These are phyloP conservation scores for Lordiphosa mommai DNA, from an alignment of 1,140 invertebrate genomes.

Conservation along the genomic window DNA sequence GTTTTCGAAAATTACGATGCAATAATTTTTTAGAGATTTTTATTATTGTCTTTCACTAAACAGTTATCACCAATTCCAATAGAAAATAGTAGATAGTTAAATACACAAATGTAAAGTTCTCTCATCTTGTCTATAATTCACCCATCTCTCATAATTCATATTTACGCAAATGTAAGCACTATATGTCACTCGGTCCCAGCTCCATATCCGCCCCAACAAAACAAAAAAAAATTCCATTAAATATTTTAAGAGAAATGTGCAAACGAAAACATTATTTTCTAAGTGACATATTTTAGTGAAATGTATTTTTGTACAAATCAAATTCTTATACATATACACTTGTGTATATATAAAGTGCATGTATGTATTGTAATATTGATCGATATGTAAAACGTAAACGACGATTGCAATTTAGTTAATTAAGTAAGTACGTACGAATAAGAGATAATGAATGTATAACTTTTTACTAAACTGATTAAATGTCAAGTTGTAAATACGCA, in stretches of 20 bases:
- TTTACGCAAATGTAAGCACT: neutral
- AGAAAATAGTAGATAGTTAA: neutral
- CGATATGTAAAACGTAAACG: neutral
- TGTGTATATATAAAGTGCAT: slow-evolving; percentile 12
- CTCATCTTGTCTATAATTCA: no score
- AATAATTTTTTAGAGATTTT: no score
- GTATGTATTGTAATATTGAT: neutral
- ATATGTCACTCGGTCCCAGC: slow-evolving; percentile 29
- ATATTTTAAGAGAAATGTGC: slow-evolving; percentile 55
- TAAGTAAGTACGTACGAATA: neutral
- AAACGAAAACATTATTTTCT: slow-evolving; percentile 65
- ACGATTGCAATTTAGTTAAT: slow-evolving; percentile 2
- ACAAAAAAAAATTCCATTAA: slow-evolving; percentile 18
- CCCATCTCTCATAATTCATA: neutral
- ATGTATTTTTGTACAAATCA: slow-evolving; percentile 72
- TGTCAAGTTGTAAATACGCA: slow-evolving; percentile 7
- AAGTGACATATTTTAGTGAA: slow-evolving; percentile 71
- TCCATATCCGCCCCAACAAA: slow-evolving; percentile 16
- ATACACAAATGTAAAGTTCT: neutral
- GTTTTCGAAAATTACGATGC: no score
- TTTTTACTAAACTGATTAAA: slow-evolving; percentile 10
- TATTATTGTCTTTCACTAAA: no score
- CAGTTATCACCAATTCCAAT: neutral
- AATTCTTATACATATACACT: slow-evolving; percentile 35
- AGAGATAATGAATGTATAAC: slow-evolving; percentile 8